These are phyloP conservation scores for Vicugna pacos DNA, from an alignment of 2,113 vertebrate genomes.

Conservation along the genomic window DNA sequence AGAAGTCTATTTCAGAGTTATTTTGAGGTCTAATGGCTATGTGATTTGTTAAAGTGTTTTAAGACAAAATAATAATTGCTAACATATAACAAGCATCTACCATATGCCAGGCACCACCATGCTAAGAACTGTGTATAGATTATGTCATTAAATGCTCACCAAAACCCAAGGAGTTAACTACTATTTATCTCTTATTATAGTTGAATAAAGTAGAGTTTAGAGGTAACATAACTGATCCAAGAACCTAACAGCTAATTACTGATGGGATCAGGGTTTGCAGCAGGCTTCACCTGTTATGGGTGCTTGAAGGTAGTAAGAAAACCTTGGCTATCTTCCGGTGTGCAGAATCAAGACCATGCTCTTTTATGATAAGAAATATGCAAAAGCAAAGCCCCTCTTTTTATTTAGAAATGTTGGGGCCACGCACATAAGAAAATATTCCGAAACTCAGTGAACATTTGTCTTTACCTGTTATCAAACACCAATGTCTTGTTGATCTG, in stretches of 20 bases:
- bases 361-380: neutral
- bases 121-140: constrained; percentile 43
- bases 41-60: constrained; percentile 19
- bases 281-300: neutral
- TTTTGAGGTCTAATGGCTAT: neutral
- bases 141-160: constrained; percentile 48
- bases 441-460: neutral
- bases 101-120: neutral
- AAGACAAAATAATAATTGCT: constrained; percentile 36
- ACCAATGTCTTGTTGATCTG: neutral
- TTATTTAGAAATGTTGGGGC: neutral
- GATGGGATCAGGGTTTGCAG: neutral
- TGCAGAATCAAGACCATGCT: neutral
- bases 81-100: neutral
- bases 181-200: constrained; percentile 38
- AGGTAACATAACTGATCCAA: constrained; percentile 19
- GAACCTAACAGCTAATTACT: constrained; percentile 35
- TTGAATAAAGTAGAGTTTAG: constrained; percentile 43
- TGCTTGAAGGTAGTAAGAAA: neutral
- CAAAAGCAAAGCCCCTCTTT: neutral
- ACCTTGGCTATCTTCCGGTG: neutral
- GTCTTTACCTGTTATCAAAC: neutral
- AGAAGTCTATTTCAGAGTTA: neutral
- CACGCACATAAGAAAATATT: neutral
- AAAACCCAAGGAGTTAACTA: neutral